A percentile compares a stretch with the other conserved stretches of the same genome.
Evolutionary conservation across 2,888 invertebrate species (phyloP).

Genomic region (Macaria liturata): DNA sequence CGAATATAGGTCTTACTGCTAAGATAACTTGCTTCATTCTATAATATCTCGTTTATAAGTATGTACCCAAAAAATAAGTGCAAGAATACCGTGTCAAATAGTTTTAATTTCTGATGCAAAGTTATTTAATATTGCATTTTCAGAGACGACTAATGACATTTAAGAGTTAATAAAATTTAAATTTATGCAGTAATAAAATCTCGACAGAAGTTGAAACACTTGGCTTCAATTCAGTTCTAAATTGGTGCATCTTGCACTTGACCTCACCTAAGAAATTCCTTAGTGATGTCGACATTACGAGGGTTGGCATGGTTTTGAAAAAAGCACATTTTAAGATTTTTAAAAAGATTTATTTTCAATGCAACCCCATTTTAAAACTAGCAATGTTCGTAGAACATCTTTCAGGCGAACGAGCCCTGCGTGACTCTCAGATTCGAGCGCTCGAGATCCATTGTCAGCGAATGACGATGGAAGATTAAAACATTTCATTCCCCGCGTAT

Average conservation of each 20-base stretch:
- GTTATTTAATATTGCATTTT: conserved; percentile 36
- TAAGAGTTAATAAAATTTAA: conserved; percentile 47
- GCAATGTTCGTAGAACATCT: conserved; percentile 46
- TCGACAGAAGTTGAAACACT: conserved; percentile 53
- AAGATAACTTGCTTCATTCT: too few species aligned
- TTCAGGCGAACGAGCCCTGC: conserved; percentile 63
- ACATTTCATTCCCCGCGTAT: conserved; percentile 69
- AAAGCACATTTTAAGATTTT: conserved; percentile 8
- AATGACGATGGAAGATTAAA: conserved; percentile 81
- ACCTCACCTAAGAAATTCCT: conserved; percentile 65
- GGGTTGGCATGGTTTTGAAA: background rate
- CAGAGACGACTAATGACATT: conserved; percentile 39
- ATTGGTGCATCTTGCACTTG: conserved; percentile 68
- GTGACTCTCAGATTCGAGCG: conserved; percentile 74
- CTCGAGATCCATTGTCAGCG: conserved; percentile 66
- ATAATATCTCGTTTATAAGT: too few species aligned
- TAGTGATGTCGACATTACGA: conserved; percentile 42
- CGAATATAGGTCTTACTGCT: conserved; percentile 8
- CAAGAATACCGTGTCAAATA: too few species aligned
- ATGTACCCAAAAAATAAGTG: background rate
- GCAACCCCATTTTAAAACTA: conserved; percentile 41
- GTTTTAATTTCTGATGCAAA: conserved; percentile 31
- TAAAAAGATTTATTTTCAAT: conserved; percentile 24
- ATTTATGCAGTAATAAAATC: conserved; percentile 49
- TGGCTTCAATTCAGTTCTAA: conserved; percentile 75